Evolutionary conservation across 30 jellyfish, hydroid and myxozoan genomes (phyloP).

Genomic region (Nemopilema nomurai): DNA sequence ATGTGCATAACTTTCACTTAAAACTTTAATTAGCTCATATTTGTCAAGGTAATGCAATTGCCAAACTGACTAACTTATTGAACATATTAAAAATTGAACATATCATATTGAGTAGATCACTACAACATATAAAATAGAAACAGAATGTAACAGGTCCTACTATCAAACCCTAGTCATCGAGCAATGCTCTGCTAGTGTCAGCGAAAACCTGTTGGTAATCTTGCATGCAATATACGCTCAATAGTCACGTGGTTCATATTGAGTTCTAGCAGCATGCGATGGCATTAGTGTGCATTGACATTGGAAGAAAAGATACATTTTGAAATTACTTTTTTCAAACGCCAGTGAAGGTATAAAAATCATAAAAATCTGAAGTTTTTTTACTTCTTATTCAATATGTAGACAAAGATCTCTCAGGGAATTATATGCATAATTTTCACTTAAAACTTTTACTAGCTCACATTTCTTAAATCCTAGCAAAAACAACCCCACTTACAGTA

Average conservation of each 20-base stretch:
- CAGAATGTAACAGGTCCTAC: slow-evolving; percentile 54
- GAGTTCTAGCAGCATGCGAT: slow-evolving; percentile 38
- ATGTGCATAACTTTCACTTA: no score
- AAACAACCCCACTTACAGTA: slow-evolving; percentile 13
- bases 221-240: slow-evolving; percentile 70
- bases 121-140: not conserved
- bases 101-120: not conserved
- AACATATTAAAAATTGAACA: not conserved
- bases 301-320: no score
- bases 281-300: not conserved
- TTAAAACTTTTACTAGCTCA: not conserved
- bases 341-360: no score
- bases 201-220: slow-evolving; percentile 59
- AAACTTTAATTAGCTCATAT: no score
- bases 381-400: no score
- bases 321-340: no score
- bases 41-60: not conserved
- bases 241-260: slow-evolving; percentile 20
- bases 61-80: not conserved
- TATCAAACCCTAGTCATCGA: slow-evolving; percentile 67
- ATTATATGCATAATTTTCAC: no score
- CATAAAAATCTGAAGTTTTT: no score
- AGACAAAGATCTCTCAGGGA: no score
- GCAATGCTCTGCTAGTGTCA: slow-evolving; percentile 56
- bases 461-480: not conserved